Percentiles rank a stretch among this genome's conserved stretches.
These are phyloP conservation scores for Sinocyclocheilus maitianheensis DNA, from an alignment of 2,113 vertebrate species.

Conservation along the genomic window DNA sequence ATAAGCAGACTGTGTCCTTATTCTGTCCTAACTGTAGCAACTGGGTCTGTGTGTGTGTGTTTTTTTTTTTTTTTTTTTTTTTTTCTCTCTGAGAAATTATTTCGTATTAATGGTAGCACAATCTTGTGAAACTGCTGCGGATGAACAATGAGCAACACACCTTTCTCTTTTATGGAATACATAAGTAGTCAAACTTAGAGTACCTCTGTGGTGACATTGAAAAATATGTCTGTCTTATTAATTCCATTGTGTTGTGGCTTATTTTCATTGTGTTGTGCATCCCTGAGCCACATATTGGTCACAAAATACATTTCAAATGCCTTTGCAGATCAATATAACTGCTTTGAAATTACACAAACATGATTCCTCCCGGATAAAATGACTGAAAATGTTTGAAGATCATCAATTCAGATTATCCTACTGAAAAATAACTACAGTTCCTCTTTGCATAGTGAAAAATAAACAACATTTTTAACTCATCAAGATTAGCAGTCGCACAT, in stretches of 20 bases:
- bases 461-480: constrained; percentile 3
- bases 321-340: not conserved
- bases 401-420: not conserved
- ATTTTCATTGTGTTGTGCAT: not conserved
- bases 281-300: not conserved
- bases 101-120: not conserved
- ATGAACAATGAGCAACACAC: not conserved
- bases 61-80: not conserved
- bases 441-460: constrained; percentile 15
- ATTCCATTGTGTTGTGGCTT: not conserved
- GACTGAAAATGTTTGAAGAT: not conserved
- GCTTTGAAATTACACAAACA: not conserved
- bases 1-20: not conserved
- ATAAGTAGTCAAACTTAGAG: not conserved
- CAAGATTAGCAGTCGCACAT: not conserved
- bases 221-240: not conserved
- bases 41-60: not conserved
- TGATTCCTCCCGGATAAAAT: not conserved
- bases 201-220: not conserved
- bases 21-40: not conserved
- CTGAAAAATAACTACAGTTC: constrained; percentile 11
- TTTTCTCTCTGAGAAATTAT: not conserved
- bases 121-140: not conserved
- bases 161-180: not conserved
- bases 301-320: not conserved